These are phyloP conservation scores for Phaethon lepturus DNA, from an alignment of 2,113 vertebrate species.

Conservation along the genomic window DNA sequence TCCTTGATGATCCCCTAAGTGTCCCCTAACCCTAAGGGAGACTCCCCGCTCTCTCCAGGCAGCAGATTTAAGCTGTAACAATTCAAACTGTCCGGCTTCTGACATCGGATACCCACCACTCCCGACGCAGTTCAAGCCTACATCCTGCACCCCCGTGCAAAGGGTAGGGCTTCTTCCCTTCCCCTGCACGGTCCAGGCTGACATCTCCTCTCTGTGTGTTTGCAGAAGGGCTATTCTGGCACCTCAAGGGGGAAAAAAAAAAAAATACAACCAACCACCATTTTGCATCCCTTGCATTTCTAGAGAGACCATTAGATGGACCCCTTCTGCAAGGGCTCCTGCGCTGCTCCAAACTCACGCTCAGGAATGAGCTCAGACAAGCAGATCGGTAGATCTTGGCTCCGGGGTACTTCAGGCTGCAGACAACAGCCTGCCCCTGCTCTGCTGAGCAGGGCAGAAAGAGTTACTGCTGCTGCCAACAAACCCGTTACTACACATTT, in stretches of 20 bases:
- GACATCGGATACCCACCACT: fast-evolving
- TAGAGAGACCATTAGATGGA: background rate
- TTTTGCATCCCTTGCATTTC: background rate
- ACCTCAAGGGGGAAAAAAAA: background rate
- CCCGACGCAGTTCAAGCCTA: too few relatives aligned
- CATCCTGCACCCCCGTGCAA: fast-evolving
- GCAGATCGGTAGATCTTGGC: background rate
- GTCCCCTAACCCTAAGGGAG: background rate
- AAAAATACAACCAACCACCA: background rate
- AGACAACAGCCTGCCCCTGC: too few relatives aligned
- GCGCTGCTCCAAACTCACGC: background rate
- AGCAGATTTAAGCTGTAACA: background rate
- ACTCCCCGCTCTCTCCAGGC: background rate
- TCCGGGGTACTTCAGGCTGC: background rate
- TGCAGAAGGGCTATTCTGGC: background rate
- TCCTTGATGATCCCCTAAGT: fast-evolving
- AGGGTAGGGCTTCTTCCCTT: background rate
- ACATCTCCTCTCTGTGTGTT: background rate
- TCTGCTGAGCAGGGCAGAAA: background rate
- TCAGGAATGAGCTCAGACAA: background rate
- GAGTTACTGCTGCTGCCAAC: background rate
- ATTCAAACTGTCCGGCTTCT: background rate
- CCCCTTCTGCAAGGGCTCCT: background rate
- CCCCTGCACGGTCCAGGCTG: too few relatives aligned
- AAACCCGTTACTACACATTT: background rate